Evolutionary conservation across 2,888 invertebrate species (phyloP), one percentile per base, ranked within the genome.

Genomic region (Blera fallax): DNA sequence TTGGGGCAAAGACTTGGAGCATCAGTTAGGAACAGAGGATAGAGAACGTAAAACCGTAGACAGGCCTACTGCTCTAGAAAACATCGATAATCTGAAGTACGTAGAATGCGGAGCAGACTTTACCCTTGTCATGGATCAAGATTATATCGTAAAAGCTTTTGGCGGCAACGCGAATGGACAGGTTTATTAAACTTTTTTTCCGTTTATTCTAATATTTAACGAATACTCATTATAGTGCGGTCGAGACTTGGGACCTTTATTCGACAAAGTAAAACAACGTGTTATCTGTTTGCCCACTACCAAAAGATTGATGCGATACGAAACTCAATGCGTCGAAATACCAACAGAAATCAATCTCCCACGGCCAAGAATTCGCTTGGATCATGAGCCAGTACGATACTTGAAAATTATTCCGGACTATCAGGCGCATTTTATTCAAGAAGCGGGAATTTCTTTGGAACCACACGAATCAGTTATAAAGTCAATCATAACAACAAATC

Each of bases 1-100:
- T 0, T 98, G 98, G 97, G 98, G 98, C 1, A 94, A 97, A 85
- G 98, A 97, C 92, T 94, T 97, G 84, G 98, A 98, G 90, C 97
- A 98, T 37, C 98, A 98, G 91, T 93, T 98, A 69, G 97, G 97
- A 18, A 91, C 91, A 1, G 92, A 91, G 79, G 91, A 92, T 76
- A 92, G 91, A 77, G 92, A 92, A 54, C 89, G 92, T 0, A 90
- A 91, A 11, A 89, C 91, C 0, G 89, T 92, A 1, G 82, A 88
- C 6, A 90, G 90, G 70, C 92, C 92, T 5, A 89, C 90, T 10
- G 90, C 91, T 8, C 88, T 92, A 10, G 91, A 92, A 21, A 90
- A 89, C 64, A 90, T 92, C 8, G 91, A 91, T 45, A 89, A 89
- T 43, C 91, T 92, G 0, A 90, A 91, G 89, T 89, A 90, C 83